Conservation (phyloP, 1,140 invertebrate species). For the Ceratosolen solmsi region DNA sequence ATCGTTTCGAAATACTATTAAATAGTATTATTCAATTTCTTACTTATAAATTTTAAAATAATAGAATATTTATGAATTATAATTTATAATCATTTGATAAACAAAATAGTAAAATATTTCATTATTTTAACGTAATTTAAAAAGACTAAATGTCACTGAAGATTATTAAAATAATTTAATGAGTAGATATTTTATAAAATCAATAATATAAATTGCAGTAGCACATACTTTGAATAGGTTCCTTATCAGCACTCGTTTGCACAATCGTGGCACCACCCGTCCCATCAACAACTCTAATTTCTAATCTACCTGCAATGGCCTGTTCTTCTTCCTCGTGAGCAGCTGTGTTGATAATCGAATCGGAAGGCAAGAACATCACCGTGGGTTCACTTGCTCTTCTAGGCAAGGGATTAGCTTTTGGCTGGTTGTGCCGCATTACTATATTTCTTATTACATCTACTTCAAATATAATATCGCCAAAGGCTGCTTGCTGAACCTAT, state of each 20-base stretch:
- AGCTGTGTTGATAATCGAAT: constrained; percentile 57
- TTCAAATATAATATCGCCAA: constrained; percentile 86
- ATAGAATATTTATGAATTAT: no score
- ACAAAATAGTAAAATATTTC: no score
- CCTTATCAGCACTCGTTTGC: constrained; percentile 70
- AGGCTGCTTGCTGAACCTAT: constrained; percentile 86
- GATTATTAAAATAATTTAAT: no score
- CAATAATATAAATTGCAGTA: no score
- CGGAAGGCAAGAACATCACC: constrained; percentile 58
- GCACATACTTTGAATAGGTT: constrained; percentile 68
- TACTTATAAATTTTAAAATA: no score
- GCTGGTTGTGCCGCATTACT: constrained; percentile 70
- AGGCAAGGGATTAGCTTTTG: constrained; percentile 53
- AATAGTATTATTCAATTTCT: no score
- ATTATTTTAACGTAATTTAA: no score
- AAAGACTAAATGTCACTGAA: no score
- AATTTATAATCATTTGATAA: no score
- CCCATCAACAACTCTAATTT: constrained; percentile 83
- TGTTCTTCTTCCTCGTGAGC: constrained; percentile 71
- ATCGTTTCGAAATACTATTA: not conserved
- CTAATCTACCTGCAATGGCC: constrained; percentile 84
- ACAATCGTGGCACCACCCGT: constrained; percentile 71
- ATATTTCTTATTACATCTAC: constrained; percentile 90
- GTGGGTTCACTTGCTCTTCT: constrained; percentile 66
- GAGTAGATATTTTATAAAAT: no score